Conservation (phyloP, 2,888 invertebrate genomes). For the Hedychridium roseum region DNA sequence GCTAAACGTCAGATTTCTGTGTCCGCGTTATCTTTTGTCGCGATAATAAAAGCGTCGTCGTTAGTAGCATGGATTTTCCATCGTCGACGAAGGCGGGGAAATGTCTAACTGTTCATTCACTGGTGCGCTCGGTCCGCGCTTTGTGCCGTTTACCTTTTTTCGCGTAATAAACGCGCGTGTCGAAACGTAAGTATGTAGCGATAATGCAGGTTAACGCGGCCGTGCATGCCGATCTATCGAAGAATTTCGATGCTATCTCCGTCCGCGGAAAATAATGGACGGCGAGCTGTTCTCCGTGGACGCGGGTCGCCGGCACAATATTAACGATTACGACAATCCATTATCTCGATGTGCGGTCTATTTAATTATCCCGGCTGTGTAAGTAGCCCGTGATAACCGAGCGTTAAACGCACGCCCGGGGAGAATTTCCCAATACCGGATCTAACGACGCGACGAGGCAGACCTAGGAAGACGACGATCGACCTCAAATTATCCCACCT, state of each 20-base stretch:
- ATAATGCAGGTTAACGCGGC: slow-evolving; percentile 1
- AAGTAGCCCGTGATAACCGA: slow-evolving; percentile 23
- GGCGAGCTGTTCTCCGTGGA: too few relatives aligned
- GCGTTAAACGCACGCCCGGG: slow-evolving; percentile 19
- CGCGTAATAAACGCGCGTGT: slow-evolving; percentile 1
- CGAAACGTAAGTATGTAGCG: too few relatives aligned
- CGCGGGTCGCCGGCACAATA: slow-evolving; percentile 11
- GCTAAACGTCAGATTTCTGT: too few relatives aligned
- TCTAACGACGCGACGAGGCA: slow-evolving; percentile 24
- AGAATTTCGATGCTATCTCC: slow-evolving; percentile 14
- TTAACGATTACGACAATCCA: slow-evolving; percentile 20
- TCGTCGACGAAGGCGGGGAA: too few relatives aligned
- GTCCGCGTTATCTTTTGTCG: too few relatives aligned
- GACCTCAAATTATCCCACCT: too few relatives aligned
- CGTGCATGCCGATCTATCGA: slow-evolving; percentile 1
- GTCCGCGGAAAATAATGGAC: not conserved
- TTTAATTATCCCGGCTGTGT: slow-evolving; percentile 28
- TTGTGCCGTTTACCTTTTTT: not conserved
- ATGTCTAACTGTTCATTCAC: not conserved
- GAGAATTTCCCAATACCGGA: slow-evolving; percentile 38
- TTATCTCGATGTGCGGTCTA: slow-evolving; percentile 21
- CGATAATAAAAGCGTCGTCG: too few relatives aligned
- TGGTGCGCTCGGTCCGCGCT: not conserved
- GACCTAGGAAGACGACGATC: not conserved
- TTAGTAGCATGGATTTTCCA: too few relatives aligned